Conservation (phyloP, 2,113 vertebrate genomes). For the Vombatus ursinus region DNA sequence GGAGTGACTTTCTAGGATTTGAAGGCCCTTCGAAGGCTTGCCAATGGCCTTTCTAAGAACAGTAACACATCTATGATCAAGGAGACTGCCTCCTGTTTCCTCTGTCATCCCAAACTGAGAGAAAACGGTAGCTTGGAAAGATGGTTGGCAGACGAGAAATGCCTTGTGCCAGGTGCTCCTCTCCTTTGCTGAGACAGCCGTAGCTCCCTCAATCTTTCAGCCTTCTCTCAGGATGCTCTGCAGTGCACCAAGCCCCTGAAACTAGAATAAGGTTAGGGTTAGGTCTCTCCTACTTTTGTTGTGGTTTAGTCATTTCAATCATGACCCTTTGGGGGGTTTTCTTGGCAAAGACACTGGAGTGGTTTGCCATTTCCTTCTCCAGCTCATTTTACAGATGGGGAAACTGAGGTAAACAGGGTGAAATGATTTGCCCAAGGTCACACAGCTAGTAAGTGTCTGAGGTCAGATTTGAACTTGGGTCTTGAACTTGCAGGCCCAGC, state of each 20-base stretch:
- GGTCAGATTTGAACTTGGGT: too few species aligned
- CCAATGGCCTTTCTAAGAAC: not conserved
- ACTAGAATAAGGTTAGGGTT: not conserved
- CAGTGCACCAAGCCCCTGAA: not conserved
- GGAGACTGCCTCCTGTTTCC: not conserved
- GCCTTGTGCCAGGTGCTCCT: not conserved
- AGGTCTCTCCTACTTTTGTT: too few species aligned
- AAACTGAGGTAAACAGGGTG: too few species aligned
- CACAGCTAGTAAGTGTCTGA: too few species aligned
- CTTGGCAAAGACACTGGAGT: too few species aligned
- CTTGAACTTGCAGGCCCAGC: too few species aligned
- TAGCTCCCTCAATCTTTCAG: not conserved
- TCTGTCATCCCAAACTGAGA: not conserved
- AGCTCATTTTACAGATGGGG: too few species aligned
- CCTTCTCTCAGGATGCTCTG: not conserved
- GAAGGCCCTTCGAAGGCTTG: not conserved
- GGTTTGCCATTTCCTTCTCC: too few species aligned
- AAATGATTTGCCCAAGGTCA: too few species aligned
- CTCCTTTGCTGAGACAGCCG: too few species aligned
- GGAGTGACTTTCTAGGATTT: slow-evolving; percentile 17
- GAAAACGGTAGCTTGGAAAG: not conserved
- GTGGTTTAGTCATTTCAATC: too few species aligned
- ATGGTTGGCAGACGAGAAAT: not conserved
- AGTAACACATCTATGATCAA: not conserved
- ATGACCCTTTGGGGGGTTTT: too few species aligned